Conservation (phyloP, 1,140 invertebrate species). For the Tetramorium parvispinum region DNA sequence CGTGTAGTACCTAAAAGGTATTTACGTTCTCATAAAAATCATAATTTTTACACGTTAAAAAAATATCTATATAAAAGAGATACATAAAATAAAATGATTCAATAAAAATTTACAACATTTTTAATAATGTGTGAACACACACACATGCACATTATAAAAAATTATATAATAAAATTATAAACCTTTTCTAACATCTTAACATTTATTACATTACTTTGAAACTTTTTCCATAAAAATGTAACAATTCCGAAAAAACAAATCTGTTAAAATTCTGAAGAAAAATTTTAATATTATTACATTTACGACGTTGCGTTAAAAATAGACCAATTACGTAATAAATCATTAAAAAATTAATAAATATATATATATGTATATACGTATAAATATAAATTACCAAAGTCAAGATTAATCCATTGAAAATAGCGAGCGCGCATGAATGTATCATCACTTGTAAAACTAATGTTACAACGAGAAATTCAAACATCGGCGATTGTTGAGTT, state of each 20-base stretch:
- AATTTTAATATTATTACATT: neutral
- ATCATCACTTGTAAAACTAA: neutral
- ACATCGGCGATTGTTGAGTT: constrained; percentile 13
- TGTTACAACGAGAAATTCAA: neutral
- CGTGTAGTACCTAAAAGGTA: constrained; percentile 55
- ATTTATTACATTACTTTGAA: no score
- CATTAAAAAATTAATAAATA: neutral
- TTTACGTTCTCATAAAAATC: neutral
- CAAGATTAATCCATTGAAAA: constrained; percentile 4
- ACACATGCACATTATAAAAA: no score
- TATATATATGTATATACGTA: no score
- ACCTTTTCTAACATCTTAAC: no score
- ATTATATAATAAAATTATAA: neutral
- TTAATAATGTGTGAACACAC: no score
- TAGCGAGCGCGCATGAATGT: neutral
- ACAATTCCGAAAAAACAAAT: no score
- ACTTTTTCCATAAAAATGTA: no score
- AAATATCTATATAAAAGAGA: neutral
- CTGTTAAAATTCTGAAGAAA: no score
- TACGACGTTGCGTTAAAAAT: neutral
- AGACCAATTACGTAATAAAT: neutral
- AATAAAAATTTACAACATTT: no score
- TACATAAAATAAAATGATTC: no score
- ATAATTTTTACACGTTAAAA: neutral
- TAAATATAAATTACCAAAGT: constrained; percentile 20